Percentiles rank a stretch among this genome's conserved stretches.
Evolutionary conservation across 35 echinoderm and acorn worm genomes (phyloP).

Genomic region (Apostichopus japonicus): DNA sequence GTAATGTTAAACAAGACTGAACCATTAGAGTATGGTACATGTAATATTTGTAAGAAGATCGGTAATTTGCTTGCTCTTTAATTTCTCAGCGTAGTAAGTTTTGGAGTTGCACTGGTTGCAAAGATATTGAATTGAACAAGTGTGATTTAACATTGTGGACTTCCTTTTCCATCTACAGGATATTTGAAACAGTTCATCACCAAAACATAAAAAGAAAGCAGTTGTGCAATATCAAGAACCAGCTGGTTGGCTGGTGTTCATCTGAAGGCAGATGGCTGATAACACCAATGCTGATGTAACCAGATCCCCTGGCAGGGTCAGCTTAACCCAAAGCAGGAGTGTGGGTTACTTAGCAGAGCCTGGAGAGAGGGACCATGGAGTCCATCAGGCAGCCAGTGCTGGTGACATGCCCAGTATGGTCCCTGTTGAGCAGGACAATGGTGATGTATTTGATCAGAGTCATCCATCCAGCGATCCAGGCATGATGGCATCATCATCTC

Average conservation of each 20-base stretch:
- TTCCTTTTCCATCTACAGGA: too few relatives aligned
- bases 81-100: too few relatives aligned
- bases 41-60: too few relatives aligned
- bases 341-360: conserved; percentile 12
- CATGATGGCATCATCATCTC: conserved; percentile 24
- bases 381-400: conserved; percentile 16
- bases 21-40: too few relatives aligned
- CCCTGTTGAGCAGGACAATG: not conserved
- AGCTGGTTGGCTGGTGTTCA: not conserved
- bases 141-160: too few relatives aligned
- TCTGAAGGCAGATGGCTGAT: not conserved
- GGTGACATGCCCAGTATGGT: conserved; percentile 14
- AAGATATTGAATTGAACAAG: too few relatives aligned
- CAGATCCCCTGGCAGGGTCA: not conserved
- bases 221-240: not conserved
- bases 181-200: not conserved
- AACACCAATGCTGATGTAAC: not conserved
- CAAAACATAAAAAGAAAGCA: not conserved
- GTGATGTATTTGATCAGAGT: not conserved
- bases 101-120: too few relatives aligned
- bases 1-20: too few relatives aligned
- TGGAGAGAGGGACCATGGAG: conserved; percentile 2
- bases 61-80: too few relatives aligned
- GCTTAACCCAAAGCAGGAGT: conserved; percentile 22
- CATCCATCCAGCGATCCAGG: conserved; percentile 33